Percentiles rank a stretch among this genome's conserved stretches.
Conservation (phyloP, 2,888 invertebrate species). For the Nowickia ferox region DNA sequence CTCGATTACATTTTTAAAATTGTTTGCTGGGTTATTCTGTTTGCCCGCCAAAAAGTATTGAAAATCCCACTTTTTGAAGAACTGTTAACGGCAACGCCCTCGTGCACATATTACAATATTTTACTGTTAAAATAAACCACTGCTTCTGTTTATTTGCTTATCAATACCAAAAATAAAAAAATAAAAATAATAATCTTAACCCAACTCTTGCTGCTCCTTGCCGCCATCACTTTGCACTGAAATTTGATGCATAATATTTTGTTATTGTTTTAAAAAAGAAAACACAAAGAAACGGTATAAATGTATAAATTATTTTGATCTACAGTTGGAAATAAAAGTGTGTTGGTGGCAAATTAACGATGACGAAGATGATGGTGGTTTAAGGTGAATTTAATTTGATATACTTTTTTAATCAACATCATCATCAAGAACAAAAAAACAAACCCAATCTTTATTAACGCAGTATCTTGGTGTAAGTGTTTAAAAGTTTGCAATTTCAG, state of each 20-base stretch:
- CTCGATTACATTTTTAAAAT: too few relatives aligned
- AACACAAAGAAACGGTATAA: constrained; percentile 47
- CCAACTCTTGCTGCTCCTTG: neutral
- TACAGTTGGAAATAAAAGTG: constrained; percentile 32
- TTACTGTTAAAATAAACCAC: constrained; percentile 13
- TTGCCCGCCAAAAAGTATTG: too few relatives aligned
- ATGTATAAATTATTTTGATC: constrained; percentile 9
- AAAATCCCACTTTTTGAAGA: too few relatives aligned
- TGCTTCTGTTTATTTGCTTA: constrained; percentile 47
- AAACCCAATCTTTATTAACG: neutral
- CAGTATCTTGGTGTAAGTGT: constrained; percentile 33
- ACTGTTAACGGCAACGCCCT: too few relatives aligned
- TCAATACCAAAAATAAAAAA: constrained; percentile 1
- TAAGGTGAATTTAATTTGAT: constrained; percentile 71
- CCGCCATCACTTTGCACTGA: neutral
- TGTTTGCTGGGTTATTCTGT: too few relatives aligned
- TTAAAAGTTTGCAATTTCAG: constrained; percentile 62
- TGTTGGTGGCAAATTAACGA: constrained; percentile 33
- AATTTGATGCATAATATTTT: constrained; percentile 55
- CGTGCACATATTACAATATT: neutral
- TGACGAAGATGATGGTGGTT: constrained; percentile 53
- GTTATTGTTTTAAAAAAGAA: constrained; percentile 48
- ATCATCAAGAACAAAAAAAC: neutral
- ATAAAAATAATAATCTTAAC: neutral
- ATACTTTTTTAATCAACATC: constrained; percentile 24